Conservation (phyloP, 2,797 vertebrate genomes). For the Paedocypris micromegethes region DNA sequence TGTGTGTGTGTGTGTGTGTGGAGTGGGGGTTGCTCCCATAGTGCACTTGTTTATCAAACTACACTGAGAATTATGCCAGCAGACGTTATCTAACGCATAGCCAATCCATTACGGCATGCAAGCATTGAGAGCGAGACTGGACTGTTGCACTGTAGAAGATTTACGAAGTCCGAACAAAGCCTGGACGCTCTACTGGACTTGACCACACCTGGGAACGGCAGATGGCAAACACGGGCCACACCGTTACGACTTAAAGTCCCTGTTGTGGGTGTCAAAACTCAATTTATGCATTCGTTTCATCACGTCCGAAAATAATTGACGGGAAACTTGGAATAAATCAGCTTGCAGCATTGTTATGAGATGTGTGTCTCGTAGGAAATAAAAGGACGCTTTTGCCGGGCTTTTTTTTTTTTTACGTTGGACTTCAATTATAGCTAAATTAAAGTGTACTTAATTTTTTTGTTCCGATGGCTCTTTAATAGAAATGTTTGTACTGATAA, state of each 20-base stretch:
- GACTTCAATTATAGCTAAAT: no score
- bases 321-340: no score
- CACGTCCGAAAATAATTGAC: no score
- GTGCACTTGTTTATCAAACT: slow-evolving; percentile 56
- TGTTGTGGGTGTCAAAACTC: no score
- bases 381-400: no score
- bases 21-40: slow-evolving; percentile 25
- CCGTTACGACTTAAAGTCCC: neutral
- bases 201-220: slow-evolving; percentile 43
- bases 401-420: no score
- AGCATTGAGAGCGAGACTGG: slow-evolving; percentile 38
- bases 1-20: slow-evolving; percentile 16
- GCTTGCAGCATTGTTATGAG: no score
- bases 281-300: no score
- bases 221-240: slow-evolving; percentile 34
- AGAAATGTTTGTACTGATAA: no score
- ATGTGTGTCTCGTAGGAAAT: no score
- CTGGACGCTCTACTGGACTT: slow-evolving; percentile 28
- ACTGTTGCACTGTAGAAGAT: slow-evolving; percentile 41
- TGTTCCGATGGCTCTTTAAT: no score
- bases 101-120: slow-evolving; percentile 66
- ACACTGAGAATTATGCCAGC: slow-evolving; percentile 28
- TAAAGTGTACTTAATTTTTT: no score
- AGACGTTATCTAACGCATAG: slow-evolving; percentile 48
- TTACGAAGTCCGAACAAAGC: slow-evolving; percentile 37